Evolutionary conservation across 2,888 invertebrate genomes (phyloP).

Genomic region (Drosophila leonis): DNA sequence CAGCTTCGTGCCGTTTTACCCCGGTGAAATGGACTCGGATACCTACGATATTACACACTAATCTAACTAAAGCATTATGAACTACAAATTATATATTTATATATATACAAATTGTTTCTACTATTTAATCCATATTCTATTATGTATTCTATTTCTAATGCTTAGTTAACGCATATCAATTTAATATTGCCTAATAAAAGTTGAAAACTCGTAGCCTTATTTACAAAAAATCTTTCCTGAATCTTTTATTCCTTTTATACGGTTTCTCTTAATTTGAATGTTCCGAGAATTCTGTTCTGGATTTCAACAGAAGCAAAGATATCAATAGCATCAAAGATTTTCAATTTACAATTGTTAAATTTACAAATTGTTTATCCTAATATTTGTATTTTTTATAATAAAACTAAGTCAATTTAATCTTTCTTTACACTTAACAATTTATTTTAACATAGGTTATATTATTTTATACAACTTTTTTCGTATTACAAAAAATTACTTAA

Average conservation of each 20-base stretch:
- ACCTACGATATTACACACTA: not conserved
- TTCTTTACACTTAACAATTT: constrained; percentile 75
- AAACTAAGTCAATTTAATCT: constrained; percentile 29
- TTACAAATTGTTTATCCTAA: not conserved
- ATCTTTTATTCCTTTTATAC: not conserved
- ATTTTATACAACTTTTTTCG: constrained; percentile 65
- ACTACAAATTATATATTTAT: not conserved
- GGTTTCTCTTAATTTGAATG: not conserved
- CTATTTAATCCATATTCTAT: not conserved
- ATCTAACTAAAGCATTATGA: not conserved
- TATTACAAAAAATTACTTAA: constrained; percentile 75
- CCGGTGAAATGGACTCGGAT: not conserved
- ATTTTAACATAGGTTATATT: constrained; percentile 78
- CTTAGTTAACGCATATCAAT: not conserved
- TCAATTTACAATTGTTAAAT: too few relatives aligned
- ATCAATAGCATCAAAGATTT: too few relatives aligned
- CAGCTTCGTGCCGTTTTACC: not conserved
- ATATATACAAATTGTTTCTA: too few relatives aligned
- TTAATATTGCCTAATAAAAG: not conserved
- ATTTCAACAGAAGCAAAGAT: not conserved
- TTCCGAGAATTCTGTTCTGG: not conserved
- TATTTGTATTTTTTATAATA: not conserved
- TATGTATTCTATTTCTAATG: not conserved
- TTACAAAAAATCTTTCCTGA: not conserved
- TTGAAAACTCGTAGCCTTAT: not conserved